phyloP scores from a whole-genome alignment of 2,113 vertebrate genomes.

The Ovis aries region DNA sequence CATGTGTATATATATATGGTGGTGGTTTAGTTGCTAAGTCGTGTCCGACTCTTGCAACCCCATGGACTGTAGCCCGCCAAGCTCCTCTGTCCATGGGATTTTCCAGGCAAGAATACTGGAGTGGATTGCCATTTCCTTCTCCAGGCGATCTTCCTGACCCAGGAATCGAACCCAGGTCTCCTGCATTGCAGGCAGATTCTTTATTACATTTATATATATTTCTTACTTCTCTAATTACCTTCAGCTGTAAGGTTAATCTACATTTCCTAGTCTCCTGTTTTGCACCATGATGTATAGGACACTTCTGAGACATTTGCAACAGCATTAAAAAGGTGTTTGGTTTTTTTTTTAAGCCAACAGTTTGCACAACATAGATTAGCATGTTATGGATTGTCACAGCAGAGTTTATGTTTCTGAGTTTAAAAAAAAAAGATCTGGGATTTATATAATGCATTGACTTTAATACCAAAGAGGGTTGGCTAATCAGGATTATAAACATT shows the following conservation, averaged over 20 bases:
- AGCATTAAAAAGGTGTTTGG: not conserved
- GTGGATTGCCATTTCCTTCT: not conserved
- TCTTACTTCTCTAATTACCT: not conserved
- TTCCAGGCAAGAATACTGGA: not conserved
- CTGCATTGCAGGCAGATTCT: not conserved
- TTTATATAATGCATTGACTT: conserved; percentile 18
- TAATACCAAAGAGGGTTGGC: conserved; percentile 13
- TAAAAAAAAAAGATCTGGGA: conserved; percentile 11
- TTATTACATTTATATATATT: not conserved
- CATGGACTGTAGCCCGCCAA: not conserved
- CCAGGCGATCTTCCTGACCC: not conserved
- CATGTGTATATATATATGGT: not conserved
- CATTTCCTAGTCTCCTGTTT: not conserved
- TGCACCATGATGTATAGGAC: not conserved
- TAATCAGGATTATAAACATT: conserved; percentile 24
- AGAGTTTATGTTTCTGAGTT: conserved; percentile 36
- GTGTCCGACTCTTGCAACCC: not conserved
- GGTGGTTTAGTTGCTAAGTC: not conserved
- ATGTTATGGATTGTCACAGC: not conserved
- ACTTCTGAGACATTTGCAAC: not conserved
- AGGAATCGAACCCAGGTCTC: not conserved
- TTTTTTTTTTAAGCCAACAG: not conserved
- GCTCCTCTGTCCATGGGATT: not conserved
- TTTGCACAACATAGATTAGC: conserved; percentile 22
- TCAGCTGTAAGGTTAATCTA: not conserved